Percentiles rank a stretch among this genome's conserved stretches.
Conservation (phyloP, 2,888 invertebrate genomes). For the Miltochrista miniata region DNA sequence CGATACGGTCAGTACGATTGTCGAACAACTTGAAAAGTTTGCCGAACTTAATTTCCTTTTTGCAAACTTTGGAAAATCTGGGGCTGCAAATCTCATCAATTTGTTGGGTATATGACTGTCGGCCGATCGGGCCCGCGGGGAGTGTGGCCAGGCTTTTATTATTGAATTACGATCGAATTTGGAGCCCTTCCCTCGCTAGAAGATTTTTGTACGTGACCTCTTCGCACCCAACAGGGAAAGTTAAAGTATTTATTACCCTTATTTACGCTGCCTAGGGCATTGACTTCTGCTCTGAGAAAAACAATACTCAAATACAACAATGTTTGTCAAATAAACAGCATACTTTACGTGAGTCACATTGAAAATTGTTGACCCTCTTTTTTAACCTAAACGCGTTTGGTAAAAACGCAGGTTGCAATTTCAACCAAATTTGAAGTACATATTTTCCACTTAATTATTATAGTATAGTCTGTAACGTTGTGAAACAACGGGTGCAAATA, state of each 20-base stretch:
- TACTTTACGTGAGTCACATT: too few relatives aligned
- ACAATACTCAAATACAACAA: slow-evolving; percentile 11
- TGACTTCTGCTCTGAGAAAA: slow-evolving; percentile 20
- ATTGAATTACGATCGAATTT: slow-evolving; percentile 66
- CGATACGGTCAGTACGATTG: slow-evolving; percentile 58
- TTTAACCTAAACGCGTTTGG: too few relatives aligned
- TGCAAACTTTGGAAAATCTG: slow-evolving; percentile 71
- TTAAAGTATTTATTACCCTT: slow-evolving; percentile 52
- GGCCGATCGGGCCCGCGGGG: slow-evolving; percentile 47
- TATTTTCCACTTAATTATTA: too few relatives aligned
- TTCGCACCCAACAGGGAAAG: slow-evolving; percentile 24
- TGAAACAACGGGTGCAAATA: too few relatives aligned
- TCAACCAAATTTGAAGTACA: too few relatives aligned
- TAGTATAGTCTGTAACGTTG: too few relatives aligned
- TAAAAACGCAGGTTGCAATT: too few relatives aligned
- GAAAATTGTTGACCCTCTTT: too few relatives aligned
- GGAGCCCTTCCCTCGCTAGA: slow-evolving; percentile 39
- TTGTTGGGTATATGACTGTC: slow-evolving; percentile 61
- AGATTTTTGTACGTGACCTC: slow-evolving; percentile 46
- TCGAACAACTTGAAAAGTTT: slow-evolving; percentile 63
- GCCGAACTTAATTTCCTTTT: slow-evolving; percentile 73
- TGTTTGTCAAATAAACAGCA: slow-evolving; percentile 3
- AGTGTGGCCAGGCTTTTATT: slow-evolving; percentile 59
- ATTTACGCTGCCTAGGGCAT: slow-evolving; percentile 41
- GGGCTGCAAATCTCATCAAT: slow-evolving; percentile 74